phyloP scores from a whole-genome alignment of 2,797 vertebrate species.

The Zenarchopterus dispar region DNA sequence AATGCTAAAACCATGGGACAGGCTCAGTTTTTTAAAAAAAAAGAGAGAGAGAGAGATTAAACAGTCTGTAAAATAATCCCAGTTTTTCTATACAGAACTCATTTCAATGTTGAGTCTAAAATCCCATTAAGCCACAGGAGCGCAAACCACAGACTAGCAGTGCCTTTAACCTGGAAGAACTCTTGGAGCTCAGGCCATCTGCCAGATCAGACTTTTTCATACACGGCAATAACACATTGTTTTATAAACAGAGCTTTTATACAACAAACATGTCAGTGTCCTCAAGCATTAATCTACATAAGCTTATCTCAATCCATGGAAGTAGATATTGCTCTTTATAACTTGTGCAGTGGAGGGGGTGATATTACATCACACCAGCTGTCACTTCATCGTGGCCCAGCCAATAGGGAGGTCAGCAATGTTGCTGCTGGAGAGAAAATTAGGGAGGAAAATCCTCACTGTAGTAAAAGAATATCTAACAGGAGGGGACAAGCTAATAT shows the following conservation, averaged over 20 bases:
- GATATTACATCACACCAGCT: conserved; percentile 83
- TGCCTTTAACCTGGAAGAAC: conserved; percentile 69
- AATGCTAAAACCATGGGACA: conserved; percentile 74
- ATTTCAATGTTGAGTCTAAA: conserved; percentile 77
- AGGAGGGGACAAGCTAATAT: conserved; percentile 5
- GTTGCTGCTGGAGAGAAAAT: conserved; percentile 60
- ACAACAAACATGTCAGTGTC: conserved; percentile 84
- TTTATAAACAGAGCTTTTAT: conserved; percentile 84
- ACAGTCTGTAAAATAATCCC: conserved; percentile 79
- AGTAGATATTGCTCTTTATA: conserved; percentile 85
- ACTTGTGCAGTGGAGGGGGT: conserved; percentile 71
- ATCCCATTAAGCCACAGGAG: conserved; percentile 77
- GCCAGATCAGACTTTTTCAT: conserved; percentile 74
- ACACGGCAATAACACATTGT: conserved; percentile 78
- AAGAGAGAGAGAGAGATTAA: conserved; percentile 78
- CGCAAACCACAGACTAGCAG: conserved; percentile 57
- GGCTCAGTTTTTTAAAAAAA: conserved; percentile 62
- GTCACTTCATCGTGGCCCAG: conserved; percentile 72
- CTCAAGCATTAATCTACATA: conserved; percentile 82
- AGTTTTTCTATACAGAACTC: conserved; percentile 74
- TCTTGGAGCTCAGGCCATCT: conserved; percentile 76
- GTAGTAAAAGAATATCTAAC: conserved; percentile 26
- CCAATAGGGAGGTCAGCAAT: conserved; percentile 66
- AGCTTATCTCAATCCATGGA: conserved; percentile 81
- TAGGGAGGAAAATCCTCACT: conserved; percentile 62